Percentiles rank a stretch among this genome's conserved stretches.
Conservation (phyloP, 1,140 invertebrate genomes). For the Trichonephila inaurata region DNA sequence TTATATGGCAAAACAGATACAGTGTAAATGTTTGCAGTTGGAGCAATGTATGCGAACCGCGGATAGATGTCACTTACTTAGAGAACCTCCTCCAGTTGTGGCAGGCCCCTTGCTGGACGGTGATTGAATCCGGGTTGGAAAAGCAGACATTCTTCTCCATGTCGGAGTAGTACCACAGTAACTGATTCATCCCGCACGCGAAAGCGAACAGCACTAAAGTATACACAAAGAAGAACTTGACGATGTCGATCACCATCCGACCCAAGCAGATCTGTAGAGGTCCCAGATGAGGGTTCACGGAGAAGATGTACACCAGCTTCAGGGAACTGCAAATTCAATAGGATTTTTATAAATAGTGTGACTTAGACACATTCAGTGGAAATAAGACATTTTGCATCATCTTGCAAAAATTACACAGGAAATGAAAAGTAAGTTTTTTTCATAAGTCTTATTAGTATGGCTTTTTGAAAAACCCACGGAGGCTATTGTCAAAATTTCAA, state of each 20-base stretch:
- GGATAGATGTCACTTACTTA: constrained; percentile 85
- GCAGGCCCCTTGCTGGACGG: constrained; percentile 86
- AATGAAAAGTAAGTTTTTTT: no score
- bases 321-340: constrained; percentile 85
- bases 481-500: no score
- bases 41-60: no score
- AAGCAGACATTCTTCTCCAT: constrained; percentile 91
- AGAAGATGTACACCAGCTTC: constrained; percentile 99
- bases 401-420: no score
- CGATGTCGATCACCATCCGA: constrained; percentile 98
- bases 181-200: constrained; percentile 93
- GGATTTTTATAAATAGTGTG: no score
- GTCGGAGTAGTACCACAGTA: constrained; percentile 97
- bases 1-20: no score
- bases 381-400: no score
- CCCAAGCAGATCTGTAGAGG: constrained; percentile 98
- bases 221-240: constrained; percentile 98
- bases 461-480: no score
- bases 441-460: no score
- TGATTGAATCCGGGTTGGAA: background rate
- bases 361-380: no score
- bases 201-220: constrained; percentile 98
- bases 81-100: constrained; percentile 94
- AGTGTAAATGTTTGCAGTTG: no score
- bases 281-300: constrained; percentile 98